Percentiles rank a stretch among this genome's conserved stretches.
These are phyloP conservation scores for Typhlomys cinereus DNA, from an alignment of 2,113 vertebrate genomes.

Conservation along the genomic window DNA sequence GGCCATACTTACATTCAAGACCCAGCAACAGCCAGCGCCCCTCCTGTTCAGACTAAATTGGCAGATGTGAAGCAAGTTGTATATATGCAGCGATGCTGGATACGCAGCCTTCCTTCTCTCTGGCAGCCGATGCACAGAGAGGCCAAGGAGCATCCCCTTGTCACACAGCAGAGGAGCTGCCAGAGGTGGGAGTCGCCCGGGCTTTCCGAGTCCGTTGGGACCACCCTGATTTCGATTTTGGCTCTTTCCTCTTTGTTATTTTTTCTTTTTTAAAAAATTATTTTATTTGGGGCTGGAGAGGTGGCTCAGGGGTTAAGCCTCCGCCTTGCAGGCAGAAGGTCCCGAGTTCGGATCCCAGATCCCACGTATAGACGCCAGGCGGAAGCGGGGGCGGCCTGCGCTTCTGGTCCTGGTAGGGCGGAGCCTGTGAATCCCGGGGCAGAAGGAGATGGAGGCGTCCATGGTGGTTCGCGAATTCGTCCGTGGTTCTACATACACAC, in stretches of 20 bases:
- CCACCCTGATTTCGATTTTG: background rate
- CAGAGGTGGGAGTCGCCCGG: background rate
- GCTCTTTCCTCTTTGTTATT: background rate
- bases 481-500: too few relatives aligned
- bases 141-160: background rate
- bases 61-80: background rate
- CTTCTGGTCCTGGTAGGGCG: too few relatives aligned
- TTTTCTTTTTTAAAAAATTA: background rate
- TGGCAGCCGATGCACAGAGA: background rate
- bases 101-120: background rate
- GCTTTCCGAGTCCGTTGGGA: background rate
- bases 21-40: background rate
- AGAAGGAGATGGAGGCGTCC: too few relatives aligned
- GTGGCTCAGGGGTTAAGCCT: too few relatives aligned
- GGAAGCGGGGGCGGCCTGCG: too few relatives aligned
- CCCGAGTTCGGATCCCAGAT: too few relatives aligned
- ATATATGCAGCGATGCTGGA: accelerated
- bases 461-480: too few relatives aligned
- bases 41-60: background rate
- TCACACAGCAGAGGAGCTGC: background rate
- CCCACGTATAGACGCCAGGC: too few relatives aligned
- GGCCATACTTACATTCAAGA: background rate
- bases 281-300: too few relatives aligned
- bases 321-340: too few relatives aligned
- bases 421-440: too few relatives aligned